Evolutionary conservation across 2,797 vertebrate species (phyloP).

Genomic region (Chanos chanos): DNA sequence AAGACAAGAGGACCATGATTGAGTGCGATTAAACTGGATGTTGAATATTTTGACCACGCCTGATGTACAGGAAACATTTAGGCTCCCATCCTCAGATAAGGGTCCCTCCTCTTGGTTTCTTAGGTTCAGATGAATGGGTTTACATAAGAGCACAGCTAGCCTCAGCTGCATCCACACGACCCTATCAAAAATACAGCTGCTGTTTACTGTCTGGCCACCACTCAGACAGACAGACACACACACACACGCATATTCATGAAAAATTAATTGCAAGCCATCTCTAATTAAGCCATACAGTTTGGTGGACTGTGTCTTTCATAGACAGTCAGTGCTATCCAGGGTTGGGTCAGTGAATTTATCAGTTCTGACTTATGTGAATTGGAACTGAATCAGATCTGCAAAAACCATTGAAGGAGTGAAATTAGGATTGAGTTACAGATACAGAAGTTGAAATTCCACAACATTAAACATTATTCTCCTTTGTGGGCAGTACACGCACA

Average conservation of each 20-base stretch:
- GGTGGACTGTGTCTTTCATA: not conserved
- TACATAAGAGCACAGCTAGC: constrained; percentile 3
- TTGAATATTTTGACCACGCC: too few species aligned
- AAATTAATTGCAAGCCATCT: not conserved
- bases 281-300: not conserved
- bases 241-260: not conserved
- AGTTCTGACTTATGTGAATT: too few species aligned
- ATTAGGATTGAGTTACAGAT: too few species aligned
- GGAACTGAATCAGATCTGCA: not conserved
- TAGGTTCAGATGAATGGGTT: too few species aligned
- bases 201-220: not conserved
- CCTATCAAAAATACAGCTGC: constrained; percentile 1
- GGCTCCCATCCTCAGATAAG: too few species aligned
- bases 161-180: not conserved
- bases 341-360: not conserved
- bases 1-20: too few species aligned
- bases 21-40: too few species aligned
- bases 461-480: too few species aligned
- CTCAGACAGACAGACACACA: not conserved
- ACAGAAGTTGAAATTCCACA: too few species aligned
- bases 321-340: not conserved
- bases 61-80: too few species aligned
- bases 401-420: not conserved
- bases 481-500: too few species aligned
- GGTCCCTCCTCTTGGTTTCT: too few species aligned